Percentiles rank a stretch among this genome's conserved stretches.
These are phyloP conservation scores for Adelges cooleyi DNA, from an alignment of 1,140 invertebrate species.

Conservation along the genomic window DNA sequence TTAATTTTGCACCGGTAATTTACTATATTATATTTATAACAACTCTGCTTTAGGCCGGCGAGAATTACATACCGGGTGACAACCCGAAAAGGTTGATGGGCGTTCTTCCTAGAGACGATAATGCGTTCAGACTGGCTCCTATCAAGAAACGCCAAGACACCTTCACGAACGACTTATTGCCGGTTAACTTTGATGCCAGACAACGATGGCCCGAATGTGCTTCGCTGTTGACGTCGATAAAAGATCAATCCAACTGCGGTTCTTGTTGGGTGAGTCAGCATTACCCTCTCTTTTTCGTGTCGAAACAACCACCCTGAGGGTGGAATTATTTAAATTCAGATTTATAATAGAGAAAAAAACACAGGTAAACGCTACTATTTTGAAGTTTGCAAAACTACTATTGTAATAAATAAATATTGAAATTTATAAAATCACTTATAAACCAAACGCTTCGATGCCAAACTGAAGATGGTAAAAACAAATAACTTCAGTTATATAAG, in stretches of 20 bases:
- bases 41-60: not conserved
- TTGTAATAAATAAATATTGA: too few species aligned
- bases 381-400: too few species aligned
- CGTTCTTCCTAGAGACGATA: not conserved
- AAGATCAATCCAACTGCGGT: conserved; percentile 57
- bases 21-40: not conserved
- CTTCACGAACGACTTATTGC: conserved; percentile 39
- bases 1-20: not conserved
- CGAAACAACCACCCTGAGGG: not conserved
- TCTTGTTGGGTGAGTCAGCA: conserved; percentile 55
- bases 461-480: too few species aligned
- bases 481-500: too few species aligned
- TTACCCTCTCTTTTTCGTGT: not conserved
- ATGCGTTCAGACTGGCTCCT: not conserved
- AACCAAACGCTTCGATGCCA: too few species aligned
- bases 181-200: conserved; percentile 66
- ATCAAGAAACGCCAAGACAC: not conserved
- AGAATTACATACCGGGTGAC: not conserved
- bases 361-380: too few species aligned
- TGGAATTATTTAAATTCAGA: not conserved
- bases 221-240: conserved; percentile 60
- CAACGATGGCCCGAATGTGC: conserved; percentile 71
- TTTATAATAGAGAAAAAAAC: not conserved
- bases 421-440: too few species aligned
- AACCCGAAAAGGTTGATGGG: not conserved